A percentile compares a stretch with the other conserved stretches of the same genome.
Evolutionary conservation across 2,797 vertebrate genomes (phyloP).

Genomic region (Sphenodon punctatus): DNA sequence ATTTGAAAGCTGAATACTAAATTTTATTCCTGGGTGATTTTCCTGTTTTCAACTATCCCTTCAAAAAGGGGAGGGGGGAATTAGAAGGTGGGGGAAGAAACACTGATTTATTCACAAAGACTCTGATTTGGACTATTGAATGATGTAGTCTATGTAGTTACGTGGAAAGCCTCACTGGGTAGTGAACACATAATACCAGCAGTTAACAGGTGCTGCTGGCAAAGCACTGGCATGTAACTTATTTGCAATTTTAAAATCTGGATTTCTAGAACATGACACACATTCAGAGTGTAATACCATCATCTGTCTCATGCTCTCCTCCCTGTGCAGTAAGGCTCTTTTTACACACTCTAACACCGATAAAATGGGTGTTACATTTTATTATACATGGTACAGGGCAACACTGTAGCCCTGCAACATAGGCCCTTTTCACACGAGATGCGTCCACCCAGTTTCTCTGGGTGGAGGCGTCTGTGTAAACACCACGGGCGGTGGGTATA

Average conservation of each 20-base stretch:
- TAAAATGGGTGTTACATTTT: no score
- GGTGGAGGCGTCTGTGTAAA: no score
- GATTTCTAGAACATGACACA: conserved; percentile 28
- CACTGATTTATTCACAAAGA: background rate
- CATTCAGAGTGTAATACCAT: background rate
- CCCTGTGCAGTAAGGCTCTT: background rate
- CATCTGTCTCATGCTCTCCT: background rate
- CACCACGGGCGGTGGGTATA: no score
- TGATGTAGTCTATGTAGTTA: background rate
- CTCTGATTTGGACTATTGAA: background rate
- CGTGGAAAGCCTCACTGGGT: background rate
- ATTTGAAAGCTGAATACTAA: background rate
- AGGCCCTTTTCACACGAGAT: no score
- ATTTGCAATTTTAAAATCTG: background rate
- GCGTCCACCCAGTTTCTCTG: no score
- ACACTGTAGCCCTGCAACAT: no score
- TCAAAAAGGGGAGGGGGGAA: background rate
- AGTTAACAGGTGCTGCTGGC: background rate
- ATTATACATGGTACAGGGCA: no score
- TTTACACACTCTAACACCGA: no score
- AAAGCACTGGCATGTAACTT: background rate
- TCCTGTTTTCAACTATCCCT: background rate
- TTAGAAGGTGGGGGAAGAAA: background rate
- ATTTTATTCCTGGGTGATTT: background rate
- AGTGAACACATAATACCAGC: background rate